Percentiles rank a stretch among this genome's conserved stretches.
Evolutionary conservation across 2,113 vertebrate species (phyloP).

Genomic region (Bos javanicus): DNA sequence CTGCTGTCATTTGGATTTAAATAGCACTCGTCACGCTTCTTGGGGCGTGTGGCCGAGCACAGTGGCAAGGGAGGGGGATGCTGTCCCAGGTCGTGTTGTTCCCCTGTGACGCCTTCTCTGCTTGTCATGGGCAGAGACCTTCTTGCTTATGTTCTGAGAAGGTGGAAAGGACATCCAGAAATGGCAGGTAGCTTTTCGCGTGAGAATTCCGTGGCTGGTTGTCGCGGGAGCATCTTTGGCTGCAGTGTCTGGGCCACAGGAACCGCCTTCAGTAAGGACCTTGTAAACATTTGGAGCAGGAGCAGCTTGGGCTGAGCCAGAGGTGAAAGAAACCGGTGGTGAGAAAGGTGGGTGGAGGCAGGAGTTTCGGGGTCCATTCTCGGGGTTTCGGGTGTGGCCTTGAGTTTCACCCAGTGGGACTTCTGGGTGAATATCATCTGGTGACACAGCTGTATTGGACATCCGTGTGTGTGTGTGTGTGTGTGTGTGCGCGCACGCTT

Average conservation of each 20-base stretch:
- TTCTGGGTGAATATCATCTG: rapidly evolving
- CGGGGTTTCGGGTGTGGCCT: rapidly evolving
- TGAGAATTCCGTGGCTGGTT: rapidly evolving
- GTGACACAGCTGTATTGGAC: rapidly evolving
- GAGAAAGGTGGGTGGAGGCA: no score
- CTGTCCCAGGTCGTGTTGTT: rapidly evolving
- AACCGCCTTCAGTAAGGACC: rapidly evolving
- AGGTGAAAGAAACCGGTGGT: rapidly evolving
- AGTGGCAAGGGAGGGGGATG: rapidly evolving
- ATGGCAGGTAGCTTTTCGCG: rapidly evolving
- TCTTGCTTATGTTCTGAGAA: neutral
- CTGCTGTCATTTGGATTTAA: conserved; percentile 43
- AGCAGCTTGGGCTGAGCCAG: neutral
- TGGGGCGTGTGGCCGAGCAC: rapidly evolving
- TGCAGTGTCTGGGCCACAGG: rapidly evolving
- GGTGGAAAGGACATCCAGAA: neutral
- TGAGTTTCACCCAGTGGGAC: rapidly evolving
- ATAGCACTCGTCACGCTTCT: neutral
- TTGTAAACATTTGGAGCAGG: neutral
- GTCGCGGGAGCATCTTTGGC: rapidly evolving
- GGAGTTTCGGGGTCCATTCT: neutral
- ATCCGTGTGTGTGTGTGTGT: neutral
- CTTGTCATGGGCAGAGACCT: neutral
- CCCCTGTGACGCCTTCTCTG: rapidly evolving
- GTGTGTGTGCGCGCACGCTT: rapidly evolving